Percentiles rank a stretch among this genome's conserved stretches.
phyloP scores from a whole-genome alignment of 2,113 vertebrate species.

The Alethe castanea region DNA sequence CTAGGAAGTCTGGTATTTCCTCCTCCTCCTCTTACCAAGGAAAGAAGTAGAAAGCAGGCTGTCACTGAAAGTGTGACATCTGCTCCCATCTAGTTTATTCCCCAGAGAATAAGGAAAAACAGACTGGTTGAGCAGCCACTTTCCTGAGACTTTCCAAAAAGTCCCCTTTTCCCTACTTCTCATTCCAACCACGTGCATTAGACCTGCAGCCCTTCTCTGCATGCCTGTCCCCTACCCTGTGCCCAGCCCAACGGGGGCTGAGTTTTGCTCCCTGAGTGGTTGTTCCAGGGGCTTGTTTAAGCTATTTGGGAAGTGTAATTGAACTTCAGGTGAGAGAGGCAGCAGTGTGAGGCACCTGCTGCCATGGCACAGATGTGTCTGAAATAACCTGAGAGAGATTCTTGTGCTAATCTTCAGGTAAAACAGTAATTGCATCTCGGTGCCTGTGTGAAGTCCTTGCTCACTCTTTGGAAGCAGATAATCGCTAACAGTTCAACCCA shows the following conservation, averaged over 20 bases:
- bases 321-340: not conserved
- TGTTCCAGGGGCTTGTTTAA: not conserved
- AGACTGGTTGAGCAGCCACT: not conserved
- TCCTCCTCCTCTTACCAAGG: not conserved
- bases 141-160: not conserved
- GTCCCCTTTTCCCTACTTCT: not conserved
- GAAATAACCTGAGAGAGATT: not conserved
- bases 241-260: not conserved
- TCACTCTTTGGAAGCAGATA: not conserved
- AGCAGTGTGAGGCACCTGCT: not conserved
- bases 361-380: not conserved
- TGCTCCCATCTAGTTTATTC: not conserved
- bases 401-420: not conserved
- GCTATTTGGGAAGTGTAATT: not conserved
- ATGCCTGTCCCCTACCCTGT: not conserved
- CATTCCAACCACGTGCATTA: accelerated
- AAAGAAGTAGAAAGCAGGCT: not conserved
- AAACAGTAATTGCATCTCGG: not conserved
- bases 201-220: not conserved
- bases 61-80: not conserved
- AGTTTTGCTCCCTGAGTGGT: not conserved
- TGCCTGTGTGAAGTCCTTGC: not conserved
- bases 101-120: not conserved
- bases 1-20: not conserved
- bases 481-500: not conserved